Conservation (phyloP, 2,113 vertebrate species). For the Laticauda laticaudata region DNA sequence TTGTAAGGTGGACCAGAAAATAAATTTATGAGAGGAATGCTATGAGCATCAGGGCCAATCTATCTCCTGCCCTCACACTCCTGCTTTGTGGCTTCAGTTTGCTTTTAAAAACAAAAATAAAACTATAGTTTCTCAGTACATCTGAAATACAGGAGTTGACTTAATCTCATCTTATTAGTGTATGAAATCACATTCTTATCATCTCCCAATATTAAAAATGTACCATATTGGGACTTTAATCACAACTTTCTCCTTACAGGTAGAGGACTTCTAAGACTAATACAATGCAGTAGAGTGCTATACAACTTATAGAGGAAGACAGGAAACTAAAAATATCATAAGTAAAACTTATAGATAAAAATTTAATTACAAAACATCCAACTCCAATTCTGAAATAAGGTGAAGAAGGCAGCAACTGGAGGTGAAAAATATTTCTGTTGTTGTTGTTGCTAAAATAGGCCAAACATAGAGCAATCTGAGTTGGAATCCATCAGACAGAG, state of each 20-base stretch:
- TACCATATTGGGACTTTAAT: neutral
- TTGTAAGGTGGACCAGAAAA: neutral
- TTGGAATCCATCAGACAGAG: neutral
- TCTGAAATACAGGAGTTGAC: neutral
- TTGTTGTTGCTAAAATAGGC: neutral
- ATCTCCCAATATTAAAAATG: neutral
- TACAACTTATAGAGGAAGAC: neutral
- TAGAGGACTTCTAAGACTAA: neutral
- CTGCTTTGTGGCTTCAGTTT: neutral
- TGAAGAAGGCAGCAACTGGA: neutral
- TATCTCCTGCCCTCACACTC: too few relatives aligned
- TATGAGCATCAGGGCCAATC: neutral
- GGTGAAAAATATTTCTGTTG: neutral
- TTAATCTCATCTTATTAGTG: neutral
- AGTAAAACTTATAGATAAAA: neutral
- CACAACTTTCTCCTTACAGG: neutral
- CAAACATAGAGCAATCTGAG: neutral
- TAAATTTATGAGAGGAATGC: neutral
- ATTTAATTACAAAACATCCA: neutral
- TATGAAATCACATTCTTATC: neutral
- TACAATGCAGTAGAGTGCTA: neutral
- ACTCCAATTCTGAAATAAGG: neutral
- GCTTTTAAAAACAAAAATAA: neutral
- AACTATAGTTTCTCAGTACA: neutral
- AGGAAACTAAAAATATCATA: neutral